phyloP scores from a whole-genome alignment of 2,113 vertebrate species.

The Grallaria varia region DNA sequence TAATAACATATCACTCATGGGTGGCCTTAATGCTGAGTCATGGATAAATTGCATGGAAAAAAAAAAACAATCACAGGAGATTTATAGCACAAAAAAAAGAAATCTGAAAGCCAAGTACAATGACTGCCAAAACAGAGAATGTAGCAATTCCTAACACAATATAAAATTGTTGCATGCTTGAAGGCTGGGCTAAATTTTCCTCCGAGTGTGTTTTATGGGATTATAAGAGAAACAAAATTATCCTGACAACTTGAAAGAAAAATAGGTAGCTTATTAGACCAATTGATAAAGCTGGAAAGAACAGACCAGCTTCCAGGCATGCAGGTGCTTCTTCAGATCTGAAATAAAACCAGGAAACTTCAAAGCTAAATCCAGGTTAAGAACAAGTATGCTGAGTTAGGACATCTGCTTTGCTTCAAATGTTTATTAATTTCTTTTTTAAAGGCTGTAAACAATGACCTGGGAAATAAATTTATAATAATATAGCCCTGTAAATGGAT shows the following conservation, averaged over 20 bases:
- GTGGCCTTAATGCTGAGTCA: neutral
- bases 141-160: neutral
- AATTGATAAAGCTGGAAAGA: neutral
- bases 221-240: neutral
- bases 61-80: neutral
- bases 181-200: neutral
- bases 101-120: neutral
- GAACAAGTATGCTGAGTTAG: neutral
- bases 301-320: neutral
- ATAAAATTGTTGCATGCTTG: neutral
- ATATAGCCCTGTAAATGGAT: neutral
- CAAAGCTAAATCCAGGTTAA: neutral
- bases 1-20: neutral
- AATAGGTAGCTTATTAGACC: neutral
- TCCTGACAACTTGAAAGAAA: neutral
- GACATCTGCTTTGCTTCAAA: conserved; percentile 11
- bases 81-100: neutral
- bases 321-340: neutral
- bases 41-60: neutral
- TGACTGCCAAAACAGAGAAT: neutral
- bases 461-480: neutral
- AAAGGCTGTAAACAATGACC: neutral
- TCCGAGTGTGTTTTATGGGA: neutral
- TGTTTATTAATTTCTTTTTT: neutral
- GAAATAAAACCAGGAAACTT: neutral